A percentile compares a stretch with the other conserved stretches of the same genome.
phyloP scores from a whole-genome alignment of 1,140 invertebrate genomes.

The Glossosoma conforme region DNA sequence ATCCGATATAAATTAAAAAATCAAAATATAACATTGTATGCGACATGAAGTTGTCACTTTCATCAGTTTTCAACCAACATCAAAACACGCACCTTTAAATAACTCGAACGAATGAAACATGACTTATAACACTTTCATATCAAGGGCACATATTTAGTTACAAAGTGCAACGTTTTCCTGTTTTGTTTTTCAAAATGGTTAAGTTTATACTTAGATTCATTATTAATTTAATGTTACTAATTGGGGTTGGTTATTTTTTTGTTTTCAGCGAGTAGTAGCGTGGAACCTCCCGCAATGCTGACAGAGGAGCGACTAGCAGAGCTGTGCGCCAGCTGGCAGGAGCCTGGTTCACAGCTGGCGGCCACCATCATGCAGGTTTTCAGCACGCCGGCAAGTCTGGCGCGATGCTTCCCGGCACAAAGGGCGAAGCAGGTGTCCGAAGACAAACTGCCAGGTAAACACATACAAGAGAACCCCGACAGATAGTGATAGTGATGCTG shows the following conservation, averaged over 20 bases:
- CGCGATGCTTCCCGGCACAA: slow-evolving; percentile 54
- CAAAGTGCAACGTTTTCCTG: no score
- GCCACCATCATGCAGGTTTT: slow-evolving; percentile 42
- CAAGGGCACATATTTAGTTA: no score
- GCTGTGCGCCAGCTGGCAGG: slow-evolving; percentile 43
- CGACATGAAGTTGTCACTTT: no score
- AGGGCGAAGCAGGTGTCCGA: slow-evolving; percentile 35
- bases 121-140: no score
- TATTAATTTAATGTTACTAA: neutral
- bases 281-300: slow-evolving; percentile 28
- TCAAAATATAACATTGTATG: no score
- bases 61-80: no score
- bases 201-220: neutral
- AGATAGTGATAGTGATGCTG: no score
- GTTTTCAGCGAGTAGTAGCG: slow-evolving; percentile 1
- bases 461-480: no score
- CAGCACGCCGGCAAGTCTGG: slow-evolving; percentile 49
- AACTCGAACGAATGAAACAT: no score
- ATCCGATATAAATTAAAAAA: no score
- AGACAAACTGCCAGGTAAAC: slow-evolving; percentile 17
- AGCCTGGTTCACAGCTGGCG: slow-evolving; percentile 36
- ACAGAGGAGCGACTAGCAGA: slow-evolving; percentile 45
- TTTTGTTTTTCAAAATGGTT: no score
- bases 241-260: slow-evolving; percentile 3
- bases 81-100: no score